Conservation (phyloP, 92 coral and sea anemone species). For the Bergia puertoricense region DNA sequence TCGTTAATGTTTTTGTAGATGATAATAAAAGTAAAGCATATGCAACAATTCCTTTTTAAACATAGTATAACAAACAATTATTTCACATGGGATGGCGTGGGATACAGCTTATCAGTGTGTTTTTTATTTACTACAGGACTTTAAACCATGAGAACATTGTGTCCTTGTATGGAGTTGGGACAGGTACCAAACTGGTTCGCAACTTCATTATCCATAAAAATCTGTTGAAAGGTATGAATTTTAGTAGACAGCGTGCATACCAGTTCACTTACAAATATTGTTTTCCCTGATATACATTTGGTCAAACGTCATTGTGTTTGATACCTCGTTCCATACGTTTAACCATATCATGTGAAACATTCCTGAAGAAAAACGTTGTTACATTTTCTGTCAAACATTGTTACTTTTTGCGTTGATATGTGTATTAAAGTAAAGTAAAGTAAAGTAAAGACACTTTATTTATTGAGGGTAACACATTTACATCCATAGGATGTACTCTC, state of each 20-base stretch:
- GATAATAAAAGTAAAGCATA: no score
- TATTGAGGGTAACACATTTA: no score
- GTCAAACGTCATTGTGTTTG: no score
- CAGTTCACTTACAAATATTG: not conserved
- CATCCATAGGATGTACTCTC: no score
- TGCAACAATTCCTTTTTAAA: not conserved
- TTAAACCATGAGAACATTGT: slow-evolving; percentile 76
- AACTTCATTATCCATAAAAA: slow-evolving; percentile 68
- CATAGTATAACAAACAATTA: not conserved
- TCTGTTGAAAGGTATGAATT: slow-evolving; percentile 54
- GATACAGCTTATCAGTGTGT: not conserved
- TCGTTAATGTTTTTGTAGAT: no score
- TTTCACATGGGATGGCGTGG: not conserved
- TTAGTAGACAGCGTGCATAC: not conserved
- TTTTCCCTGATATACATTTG: not conserved
- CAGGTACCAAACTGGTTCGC: slow-evolving; percentile 64
- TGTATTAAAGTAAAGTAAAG: no score
- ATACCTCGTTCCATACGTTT: no score
- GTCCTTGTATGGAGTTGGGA: slow-evolving; percentile 59
- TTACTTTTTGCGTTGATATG: no score
- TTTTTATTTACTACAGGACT: slow-evolving; percentile 49
- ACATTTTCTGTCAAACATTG: no score
- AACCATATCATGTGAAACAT: no score
- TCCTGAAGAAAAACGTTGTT: no score
- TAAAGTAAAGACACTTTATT: no score